Evolutionary conservation across 1,140 invertebrate genomes (phyloP).

Genomic region (Philotrypesis tridentata): DNA sequence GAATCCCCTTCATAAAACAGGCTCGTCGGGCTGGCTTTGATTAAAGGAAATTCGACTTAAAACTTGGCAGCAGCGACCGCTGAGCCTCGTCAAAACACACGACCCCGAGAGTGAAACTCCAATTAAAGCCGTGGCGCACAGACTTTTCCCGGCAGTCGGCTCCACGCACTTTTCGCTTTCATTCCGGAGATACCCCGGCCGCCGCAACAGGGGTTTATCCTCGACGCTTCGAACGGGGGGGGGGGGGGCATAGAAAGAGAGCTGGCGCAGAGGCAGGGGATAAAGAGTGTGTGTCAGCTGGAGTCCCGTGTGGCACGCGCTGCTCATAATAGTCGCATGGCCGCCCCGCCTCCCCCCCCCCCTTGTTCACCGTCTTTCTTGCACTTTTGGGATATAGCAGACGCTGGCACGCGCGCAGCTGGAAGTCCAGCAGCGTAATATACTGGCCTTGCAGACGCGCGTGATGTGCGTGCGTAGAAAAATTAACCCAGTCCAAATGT

Average conservation of each 20-base stretch:
- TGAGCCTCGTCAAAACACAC: neutral
- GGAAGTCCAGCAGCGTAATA: neutral
- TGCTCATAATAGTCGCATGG: neutral
- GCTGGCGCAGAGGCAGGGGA: neutral
- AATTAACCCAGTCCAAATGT: slow-evolving; percentile 18
- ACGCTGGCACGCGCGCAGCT: neutral
- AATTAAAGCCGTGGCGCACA: neutral
- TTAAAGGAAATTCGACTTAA: slow-evolving; percentile 5
- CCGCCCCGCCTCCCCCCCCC: neutral
- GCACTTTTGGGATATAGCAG: neutral
- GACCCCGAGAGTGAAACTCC: neutral
- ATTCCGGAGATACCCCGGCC: neutral
- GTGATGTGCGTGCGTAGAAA: neutral
- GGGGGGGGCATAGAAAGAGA: neutral
- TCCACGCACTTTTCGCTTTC: slow-evolving; percentile 11
- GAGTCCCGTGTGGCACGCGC: neutral
- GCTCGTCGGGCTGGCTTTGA: neutral
- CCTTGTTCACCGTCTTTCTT: neutral
- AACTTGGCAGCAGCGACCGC: too few species aligned
- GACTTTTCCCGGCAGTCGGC: slow-evolving; percentile 6
- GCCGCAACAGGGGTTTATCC: neutral
- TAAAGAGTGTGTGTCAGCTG: slow-evolving; percentile 21
- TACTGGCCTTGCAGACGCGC: neutral
- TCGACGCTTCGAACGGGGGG: neutral
- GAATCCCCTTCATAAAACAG: neutral